These are phyloP conservation scores for Manis pentadactyla DNA, from an alignment of 2,797 vertebrate genomes.

Conservation along the genomic window DNA sequence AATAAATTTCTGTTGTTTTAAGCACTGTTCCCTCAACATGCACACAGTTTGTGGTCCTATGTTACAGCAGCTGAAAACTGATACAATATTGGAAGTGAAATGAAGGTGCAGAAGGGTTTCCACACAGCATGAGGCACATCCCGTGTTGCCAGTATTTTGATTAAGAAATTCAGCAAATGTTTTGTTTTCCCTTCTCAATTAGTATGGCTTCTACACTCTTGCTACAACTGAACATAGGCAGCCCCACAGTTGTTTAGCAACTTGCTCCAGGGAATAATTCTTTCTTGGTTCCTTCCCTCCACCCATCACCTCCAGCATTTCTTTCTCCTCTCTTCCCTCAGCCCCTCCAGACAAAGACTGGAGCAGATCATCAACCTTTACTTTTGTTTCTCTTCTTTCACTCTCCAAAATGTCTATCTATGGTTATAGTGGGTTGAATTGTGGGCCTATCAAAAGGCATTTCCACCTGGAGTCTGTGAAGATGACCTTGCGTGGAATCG, in stretches of 20 bases:
- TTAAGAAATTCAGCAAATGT: background rate
- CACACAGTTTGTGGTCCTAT: no score
- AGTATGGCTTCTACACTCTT: background rate
- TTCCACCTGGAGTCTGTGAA: no score
- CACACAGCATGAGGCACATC: no score
- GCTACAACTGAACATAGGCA: background rate
- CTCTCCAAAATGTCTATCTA: background rate
- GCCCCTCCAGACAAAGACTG: background rate
- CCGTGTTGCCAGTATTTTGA: background rate
- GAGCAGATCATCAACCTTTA: fast-evolving
- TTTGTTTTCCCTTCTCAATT: background rate
- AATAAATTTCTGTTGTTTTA: background rate
- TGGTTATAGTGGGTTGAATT: background rate
- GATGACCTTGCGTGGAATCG: no score
- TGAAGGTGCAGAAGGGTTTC: background rate
- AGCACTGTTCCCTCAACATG: no score
- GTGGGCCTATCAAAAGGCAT: background rate
- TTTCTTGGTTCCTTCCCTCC: background rate
- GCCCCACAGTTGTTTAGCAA: background rate
- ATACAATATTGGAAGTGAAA: background rate
- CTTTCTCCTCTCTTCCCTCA: background rate
- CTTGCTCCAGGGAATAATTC: background rate
- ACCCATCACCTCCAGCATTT: background rate
- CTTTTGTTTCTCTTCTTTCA: background rate
- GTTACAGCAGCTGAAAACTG: background rate